phyloP scores from a whole-genome alignment of 2,888 invertebrate species.

The Caradrina clavipalpis region DNA sequence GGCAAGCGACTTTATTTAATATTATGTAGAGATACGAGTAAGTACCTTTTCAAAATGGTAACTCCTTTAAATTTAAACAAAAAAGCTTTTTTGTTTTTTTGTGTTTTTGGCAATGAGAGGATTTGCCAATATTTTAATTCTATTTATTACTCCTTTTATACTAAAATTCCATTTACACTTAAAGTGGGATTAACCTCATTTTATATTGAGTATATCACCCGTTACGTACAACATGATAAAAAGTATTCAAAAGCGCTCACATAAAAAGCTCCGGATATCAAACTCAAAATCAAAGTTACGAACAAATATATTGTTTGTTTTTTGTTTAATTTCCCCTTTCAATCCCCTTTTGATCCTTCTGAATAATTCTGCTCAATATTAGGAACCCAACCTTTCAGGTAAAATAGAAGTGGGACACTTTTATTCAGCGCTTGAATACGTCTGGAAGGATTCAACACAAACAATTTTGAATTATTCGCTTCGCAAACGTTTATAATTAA shows the following conservation, averaged over 20 bases:
- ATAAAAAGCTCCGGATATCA: background rate
- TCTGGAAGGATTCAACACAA: background rate
- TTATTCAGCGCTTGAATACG: background rate
- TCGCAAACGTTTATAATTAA: constrained; percentile 8
- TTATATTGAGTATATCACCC: no score
- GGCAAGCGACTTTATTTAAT: no score
- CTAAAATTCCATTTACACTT: no score
- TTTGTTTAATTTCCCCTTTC: no score
- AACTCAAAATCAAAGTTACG: background rate
- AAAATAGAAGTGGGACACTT: background rate
- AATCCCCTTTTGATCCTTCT: background rate
- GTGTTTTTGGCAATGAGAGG: no score
- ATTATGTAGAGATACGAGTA: no score
- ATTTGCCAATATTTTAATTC: no score
- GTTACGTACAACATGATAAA: background rate
- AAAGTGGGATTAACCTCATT: no score
- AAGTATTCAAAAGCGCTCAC: background rate
- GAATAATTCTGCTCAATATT: background rate
- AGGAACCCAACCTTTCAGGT: background rate
- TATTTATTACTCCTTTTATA: no score
- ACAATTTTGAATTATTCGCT: constrained; percentile 8
- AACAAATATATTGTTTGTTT: background rate
- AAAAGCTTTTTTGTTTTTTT: no score
- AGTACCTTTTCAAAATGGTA: no score
- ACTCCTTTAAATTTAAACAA: no score